phyloP scores from a whole-genome alignment of 2,888 invertebrate species.

The Eupithecia pulchellata region DNA sequence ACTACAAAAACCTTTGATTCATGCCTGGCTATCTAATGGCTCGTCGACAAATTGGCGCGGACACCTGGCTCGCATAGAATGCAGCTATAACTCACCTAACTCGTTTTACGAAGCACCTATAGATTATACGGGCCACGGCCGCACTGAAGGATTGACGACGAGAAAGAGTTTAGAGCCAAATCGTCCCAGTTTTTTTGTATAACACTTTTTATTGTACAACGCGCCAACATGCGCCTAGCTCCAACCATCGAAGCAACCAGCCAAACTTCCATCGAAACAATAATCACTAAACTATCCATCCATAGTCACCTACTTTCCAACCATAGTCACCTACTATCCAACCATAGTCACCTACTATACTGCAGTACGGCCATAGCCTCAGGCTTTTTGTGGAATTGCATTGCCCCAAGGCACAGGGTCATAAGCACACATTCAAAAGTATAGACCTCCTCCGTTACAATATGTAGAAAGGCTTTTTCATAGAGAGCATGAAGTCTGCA shows the following conservation, averaged over 20 bases:
- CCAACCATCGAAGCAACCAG: too few relatives aligned
- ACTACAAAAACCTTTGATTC: neutral
- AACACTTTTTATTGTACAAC: too few relatives aligned
- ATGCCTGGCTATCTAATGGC: slow-evolving; percentile 54
- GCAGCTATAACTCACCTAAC: slow-evolving; percentile 24
- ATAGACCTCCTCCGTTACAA: neutral
- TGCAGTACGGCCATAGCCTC: neutral
- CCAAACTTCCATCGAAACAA: too few relatives aligned
- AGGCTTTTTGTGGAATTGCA: slow-evolving; percentile 25
- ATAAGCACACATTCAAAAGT: neutral
- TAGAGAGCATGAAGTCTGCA: neutral
- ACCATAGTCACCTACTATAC: neutral
- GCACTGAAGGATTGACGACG: neutral
- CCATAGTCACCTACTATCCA: neutral
- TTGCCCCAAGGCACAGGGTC: neutral
- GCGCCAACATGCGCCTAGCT: too few relatives aligned
- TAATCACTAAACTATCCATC: too few relatives aligned
- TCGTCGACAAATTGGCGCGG: slow-evolving; percentile 63
- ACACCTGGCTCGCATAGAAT: slow-evolving; percentile 55
- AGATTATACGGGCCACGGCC: neutral
- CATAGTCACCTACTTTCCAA: too few relatives aligned
- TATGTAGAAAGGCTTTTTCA: neutral
- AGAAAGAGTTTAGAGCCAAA: too few relatives aligned
- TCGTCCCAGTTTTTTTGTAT: too few relatives aligned
- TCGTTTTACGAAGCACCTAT: neutral